phyloP scores from a whole-genome alignment of 53 echinoderm and acorn worm species.

The Crossaster papposus region DNA sequence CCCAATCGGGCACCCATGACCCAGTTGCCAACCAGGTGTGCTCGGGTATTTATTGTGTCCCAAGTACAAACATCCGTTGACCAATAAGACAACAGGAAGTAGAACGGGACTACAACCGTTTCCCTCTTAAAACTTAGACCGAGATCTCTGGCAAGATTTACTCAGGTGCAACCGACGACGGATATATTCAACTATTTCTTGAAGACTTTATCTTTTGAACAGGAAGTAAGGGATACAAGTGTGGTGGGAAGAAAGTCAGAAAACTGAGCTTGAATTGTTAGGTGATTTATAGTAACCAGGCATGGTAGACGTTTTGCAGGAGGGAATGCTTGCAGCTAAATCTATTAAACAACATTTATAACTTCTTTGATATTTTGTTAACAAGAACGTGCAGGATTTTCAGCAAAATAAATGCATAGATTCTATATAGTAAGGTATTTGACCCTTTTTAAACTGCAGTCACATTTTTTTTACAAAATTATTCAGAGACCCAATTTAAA shows the following conservation, averaged over 20 bases:
- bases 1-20: not conserved
- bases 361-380: too few species aligned
- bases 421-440: too few species aligned
- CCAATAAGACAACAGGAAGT: not conserved
- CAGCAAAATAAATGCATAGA: too few species aligned
- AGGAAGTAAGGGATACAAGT: not conserved
- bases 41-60: not conserved
- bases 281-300: too few species aligned
- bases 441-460: too few species aligned
- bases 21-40: not conserved
- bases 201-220: not conserved
- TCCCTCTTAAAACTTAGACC: not conserved
- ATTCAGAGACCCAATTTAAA: too few species aligned
- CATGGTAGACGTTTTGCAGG: too few species aligned
- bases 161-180: not conserved
- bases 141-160: not conserved
- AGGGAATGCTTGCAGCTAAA: too few species aligned
- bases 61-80: not conserved
- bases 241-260: too few species aligned
- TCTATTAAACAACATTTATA: too few species aligned
- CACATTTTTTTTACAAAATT: too few species aligned
- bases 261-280: not conserved
- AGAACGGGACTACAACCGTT: not conserved
- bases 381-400: too few species aligned
- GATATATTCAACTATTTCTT: not conserved